Evolutionary conservation across 2,888 invertebrate genomes (phyloP).

Genomic region (Hololepta plana): DNA sequence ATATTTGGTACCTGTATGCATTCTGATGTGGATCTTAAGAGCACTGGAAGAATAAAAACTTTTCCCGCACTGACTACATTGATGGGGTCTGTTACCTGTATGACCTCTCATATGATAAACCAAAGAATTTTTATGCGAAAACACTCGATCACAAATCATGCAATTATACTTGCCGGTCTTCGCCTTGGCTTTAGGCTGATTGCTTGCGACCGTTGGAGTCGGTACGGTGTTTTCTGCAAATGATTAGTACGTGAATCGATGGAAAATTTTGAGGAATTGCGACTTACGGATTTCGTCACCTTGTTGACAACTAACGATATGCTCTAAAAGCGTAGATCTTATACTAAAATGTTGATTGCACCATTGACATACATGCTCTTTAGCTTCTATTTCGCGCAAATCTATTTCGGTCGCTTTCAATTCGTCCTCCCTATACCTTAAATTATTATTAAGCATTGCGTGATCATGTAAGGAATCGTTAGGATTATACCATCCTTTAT

Average conservation of each 20-base stretch:
- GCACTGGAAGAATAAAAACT: constrained; percentile 69
- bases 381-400: constrained; percentile 26
- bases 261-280: too few species aligned
- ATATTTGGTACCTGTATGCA: constrained; percentile 38
- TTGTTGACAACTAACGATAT: constrained; percentile 26
- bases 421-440: constrained; percentile 26
- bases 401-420: constrained; percentile 28
- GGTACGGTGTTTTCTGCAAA: too few species aligned
- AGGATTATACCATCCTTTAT: constrained; percentile 8
- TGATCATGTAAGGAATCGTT: constrained; percentile 1
- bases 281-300: too few species aligned
- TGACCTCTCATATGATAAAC: constrained; percentile 71
- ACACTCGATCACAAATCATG: constrained; percentile 50
- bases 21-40: constrained; percentile 61
- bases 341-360: constrained; percentile 26
- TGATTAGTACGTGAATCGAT: too few species aligned
- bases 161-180: constrained; percentile 33
- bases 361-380: constrained; percentile 24
- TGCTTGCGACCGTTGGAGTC: constrained; percentile 10
- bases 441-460: constrained; percentile 1
- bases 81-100: constrained; percentile 55
- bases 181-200: constrained; percentile 24
- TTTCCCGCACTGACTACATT: constrained; percentile 65
- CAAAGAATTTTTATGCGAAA: constrained; percentile 66
- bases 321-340: constrained; percentile 22